Percentiles rank a stretch among this genome's conserved stretches.
Conservation (phyloP, 2,797 vertebrate species). For the Eurystomus glaucurus region DNA sequence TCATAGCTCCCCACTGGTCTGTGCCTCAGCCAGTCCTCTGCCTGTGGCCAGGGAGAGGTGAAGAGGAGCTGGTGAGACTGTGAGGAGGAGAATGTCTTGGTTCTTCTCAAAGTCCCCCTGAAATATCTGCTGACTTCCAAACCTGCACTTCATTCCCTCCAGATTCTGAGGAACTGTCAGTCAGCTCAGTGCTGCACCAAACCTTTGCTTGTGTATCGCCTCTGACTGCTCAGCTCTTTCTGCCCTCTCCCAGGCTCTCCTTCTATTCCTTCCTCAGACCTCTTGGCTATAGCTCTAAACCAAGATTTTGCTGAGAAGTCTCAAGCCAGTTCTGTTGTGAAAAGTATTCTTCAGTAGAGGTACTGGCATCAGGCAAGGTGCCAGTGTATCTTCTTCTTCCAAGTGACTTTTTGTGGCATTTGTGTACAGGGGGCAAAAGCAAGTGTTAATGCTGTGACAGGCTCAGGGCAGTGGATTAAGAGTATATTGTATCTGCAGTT, state of each 20-base stretch:
- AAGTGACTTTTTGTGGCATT: not conserved
- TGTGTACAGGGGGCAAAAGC: not conserved
- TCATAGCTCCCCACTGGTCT: not conserved
- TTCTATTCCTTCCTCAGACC: not conserved
- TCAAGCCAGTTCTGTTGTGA: not conserved
- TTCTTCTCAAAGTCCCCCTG: not conserved
- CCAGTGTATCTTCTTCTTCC: not conserved
- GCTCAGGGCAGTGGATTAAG: not conserved
- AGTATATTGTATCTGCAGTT: not conserved
- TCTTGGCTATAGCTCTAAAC: not conserved
- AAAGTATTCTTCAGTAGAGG: not conserved
- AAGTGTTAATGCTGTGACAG: not conserved
- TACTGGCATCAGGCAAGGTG: too few relatives aligned
- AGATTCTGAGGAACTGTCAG: too few relatives aligned
- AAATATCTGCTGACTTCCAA: not conserved
- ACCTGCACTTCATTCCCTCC: not conserved
- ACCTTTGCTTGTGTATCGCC: not conserved
- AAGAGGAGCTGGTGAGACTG: not conserved
- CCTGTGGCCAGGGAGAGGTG: fast-evolving
- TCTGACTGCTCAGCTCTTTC: not conserved
- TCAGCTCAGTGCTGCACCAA: fast-evolving
- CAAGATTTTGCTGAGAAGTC: not conserved
- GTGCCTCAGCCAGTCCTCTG: not conserved
- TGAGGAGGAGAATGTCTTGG: not conserved
- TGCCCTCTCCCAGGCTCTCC: not conserved